These are phyloP conservation scores for Pachycephus smyrnensis DNA, from an alignment of 2,888 invertebrate species.

Conservation along the genomic window DNA sequence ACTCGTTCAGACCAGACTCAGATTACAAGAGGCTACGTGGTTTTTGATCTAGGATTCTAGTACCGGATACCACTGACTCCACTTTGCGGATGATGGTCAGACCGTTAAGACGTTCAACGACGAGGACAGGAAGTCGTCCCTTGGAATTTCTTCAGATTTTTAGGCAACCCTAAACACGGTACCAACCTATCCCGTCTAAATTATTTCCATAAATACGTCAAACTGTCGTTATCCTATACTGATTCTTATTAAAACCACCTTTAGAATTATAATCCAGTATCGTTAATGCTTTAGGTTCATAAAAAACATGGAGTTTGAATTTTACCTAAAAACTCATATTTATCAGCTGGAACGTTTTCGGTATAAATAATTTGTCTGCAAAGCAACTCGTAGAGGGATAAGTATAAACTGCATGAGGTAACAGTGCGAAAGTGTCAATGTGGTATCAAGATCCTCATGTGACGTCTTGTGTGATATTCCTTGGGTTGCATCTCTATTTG, in stretches of 20 bases:
- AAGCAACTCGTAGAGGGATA: too few relatives aligned
- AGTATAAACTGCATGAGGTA: too few relatives aligned
- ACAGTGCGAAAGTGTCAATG: constrained; percentile 6
- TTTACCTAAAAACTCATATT: neutral
- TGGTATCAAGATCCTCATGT: constrained; percentile 12
- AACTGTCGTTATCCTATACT: too few relatives aligned
- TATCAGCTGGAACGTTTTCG: neutral
- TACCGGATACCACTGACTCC: neutral
- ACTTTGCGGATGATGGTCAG: neutral
- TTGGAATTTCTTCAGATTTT: too few relatives aligned
- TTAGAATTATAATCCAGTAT: too few relatives aligned
- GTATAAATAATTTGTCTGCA: neutral
- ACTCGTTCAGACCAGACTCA: neutral
- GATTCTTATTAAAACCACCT: too few relatives aligned
- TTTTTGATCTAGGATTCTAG: neutral
- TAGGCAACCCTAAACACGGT: too few relatives aligned
- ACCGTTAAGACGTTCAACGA: neutral
- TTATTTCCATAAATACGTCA: too few relatives aligned
- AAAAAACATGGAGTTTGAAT: too few relatives aligned
- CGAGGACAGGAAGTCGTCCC: neutral
- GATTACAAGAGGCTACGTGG: neutral
- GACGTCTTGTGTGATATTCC: constrained; percentile 6
- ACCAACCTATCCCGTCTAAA: too few relatives aligned
- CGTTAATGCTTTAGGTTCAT: too few relatives aligned
- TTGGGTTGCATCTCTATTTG: constrained; percentile 46